Conservation (phyloP, 2,888 invertebrate genomes). For the Sturmia bella region DNA sequence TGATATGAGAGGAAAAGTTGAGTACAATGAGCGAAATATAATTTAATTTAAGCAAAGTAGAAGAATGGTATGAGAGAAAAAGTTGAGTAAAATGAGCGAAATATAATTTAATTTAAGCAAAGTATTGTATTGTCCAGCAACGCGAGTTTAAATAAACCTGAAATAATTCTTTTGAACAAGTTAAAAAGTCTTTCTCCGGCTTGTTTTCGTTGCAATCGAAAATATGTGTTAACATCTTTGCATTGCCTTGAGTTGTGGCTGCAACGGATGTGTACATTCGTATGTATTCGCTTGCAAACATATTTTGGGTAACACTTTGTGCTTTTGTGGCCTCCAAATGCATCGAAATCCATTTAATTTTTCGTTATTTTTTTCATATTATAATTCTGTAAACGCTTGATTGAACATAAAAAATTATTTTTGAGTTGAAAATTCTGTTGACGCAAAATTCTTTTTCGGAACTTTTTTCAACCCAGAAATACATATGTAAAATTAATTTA, state of each 20-base stretch:
- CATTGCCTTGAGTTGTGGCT: background rate
- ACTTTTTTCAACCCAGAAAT: background rate
- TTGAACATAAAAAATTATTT: constrained; percentile 62
- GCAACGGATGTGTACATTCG: constrained; percentile 24
- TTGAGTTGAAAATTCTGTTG: constrained; percentile 30
- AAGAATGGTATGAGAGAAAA: too few relatives aligned
- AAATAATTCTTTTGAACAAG: constrained; percentile 11
- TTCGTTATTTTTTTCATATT: constrained; percentile 24
- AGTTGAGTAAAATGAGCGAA: too few relatives aligned
- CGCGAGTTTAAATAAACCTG: background rate
- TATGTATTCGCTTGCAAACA: too few relatives aligned
- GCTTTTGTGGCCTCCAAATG: constrained; percentile 32
- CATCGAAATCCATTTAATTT: background rate
- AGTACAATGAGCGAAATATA: too few relatives aligned
- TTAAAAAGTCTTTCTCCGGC: constrained; percentile 14
- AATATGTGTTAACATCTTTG: constrained; percentile 26
- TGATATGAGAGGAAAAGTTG: too few relatives aligned
- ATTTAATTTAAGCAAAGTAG: too few relatives aligned
- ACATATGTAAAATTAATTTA: constrained; percentile 15
- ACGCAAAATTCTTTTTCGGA: constrained; percentile 42
- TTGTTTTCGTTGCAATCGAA: constrained; percentile 11
- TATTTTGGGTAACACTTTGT: constrained; percentile 42
- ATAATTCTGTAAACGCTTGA: constrained; percentile 57
- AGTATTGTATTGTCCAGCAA: too few relatives aligned
- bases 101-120: too few relatives aligned